Evolutionary conservation across 2,113 vertebrate species (phyloP).

Genomic region (Aviceda subcristata): DNA sequence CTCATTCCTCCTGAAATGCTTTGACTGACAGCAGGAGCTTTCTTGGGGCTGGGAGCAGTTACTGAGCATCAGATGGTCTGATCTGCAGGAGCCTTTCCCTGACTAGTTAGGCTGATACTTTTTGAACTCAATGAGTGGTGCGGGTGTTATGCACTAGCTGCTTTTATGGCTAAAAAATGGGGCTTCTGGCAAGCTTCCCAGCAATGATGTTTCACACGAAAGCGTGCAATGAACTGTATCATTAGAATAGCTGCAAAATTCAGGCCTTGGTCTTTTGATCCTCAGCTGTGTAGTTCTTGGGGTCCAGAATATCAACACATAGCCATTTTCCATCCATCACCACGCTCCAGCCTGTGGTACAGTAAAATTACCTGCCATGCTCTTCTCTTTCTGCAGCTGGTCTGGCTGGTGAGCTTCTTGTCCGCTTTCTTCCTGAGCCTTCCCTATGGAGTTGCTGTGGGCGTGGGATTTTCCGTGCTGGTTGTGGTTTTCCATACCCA

Average conservation of each 20-base stretch:
- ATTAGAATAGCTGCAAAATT: background rate
- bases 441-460: slow-evolving; percentile 88
- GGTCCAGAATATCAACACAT: background rate
- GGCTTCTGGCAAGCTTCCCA: slow-evolving; percentile 2
- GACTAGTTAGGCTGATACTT: background rate
- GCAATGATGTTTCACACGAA: background rate
- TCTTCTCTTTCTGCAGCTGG: slow-evolving; percentile 72
- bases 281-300: background rate
- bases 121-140: rapidly evolving
- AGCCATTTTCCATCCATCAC: background rate
- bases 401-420: slow-evolving; percentile 93
- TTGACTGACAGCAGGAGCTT: background rate
- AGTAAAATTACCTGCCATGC: background rate
- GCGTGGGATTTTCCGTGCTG: slow-evolving; percentile 87
- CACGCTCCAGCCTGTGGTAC: rapidly evolving
- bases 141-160: rapidly evolving
- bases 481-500: slow-evolving; percentile 93
- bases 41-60: background rate
- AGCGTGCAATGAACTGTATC: background rate
- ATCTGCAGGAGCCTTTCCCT: background rate
- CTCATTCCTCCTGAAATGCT: background rate
- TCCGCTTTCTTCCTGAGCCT: slow-evolving; percentile 91
- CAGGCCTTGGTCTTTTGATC: background rate
- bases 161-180: background rate
- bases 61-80: background rate